Conservation (phyloP, 2,888 invertebrate genomes). For the Eubasilissa splendida region DNA sequence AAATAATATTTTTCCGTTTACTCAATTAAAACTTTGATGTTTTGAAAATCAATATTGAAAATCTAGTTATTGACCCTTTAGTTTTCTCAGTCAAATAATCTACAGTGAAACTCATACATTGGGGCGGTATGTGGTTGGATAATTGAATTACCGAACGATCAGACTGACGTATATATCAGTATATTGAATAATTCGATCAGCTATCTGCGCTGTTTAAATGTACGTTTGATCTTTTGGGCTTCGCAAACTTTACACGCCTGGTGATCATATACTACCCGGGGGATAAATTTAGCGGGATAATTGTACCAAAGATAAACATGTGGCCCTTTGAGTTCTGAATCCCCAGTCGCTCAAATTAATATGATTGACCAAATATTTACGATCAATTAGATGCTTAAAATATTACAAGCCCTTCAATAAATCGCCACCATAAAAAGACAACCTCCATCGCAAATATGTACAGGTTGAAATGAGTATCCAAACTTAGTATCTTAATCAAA, state of each 20-base stretch:
- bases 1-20: too few species aligned
- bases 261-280: not conserved
- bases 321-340: not conserved
- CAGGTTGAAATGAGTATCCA: not conserved
- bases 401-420: not conserved
- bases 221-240: slow-evolving; percentile 11
- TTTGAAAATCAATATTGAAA: not conserved
- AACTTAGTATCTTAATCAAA: not conserved
- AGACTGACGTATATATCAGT: slow-evolving; percentile 3
- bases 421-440: not conserved
- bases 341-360: not conserved
- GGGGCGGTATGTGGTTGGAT: slow-evolving; percentile 1
- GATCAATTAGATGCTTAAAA: slow-evolving; percentile 12
- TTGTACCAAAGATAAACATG: slow-evolving; percentile 1
- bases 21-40: too few species aligned
- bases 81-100: not conserved
- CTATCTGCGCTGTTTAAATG: not conserved
- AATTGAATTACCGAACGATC: slow-evolving; percentile 25
- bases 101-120: not conserved
- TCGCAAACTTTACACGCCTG: not conserved
- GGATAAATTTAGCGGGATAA: not conserved
- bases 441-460: not conserved
- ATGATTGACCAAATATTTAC: not conserved
- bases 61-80: slow-evolving; percentile 6
- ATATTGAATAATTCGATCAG: not conserved